phyloP scores from a whole-genome alignment of 1,140 invertebrate genomes.

The Psilanteris sp. region DNA sequence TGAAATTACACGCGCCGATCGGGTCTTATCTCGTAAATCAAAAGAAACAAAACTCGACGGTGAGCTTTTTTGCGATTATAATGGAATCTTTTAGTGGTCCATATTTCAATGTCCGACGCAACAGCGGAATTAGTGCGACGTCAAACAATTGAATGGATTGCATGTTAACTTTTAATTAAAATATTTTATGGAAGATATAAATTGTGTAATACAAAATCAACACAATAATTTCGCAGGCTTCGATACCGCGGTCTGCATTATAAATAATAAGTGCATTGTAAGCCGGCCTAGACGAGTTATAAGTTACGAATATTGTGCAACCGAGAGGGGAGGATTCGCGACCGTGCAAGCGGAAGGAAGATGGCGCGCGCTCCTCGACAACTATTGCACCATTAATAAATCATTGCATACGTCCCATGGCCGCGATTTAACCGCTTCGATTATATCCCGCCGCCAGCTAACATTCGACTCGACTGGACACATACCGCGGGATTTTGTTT shows the following conservation, averaged over 20 bases:
- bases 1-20: not conserved
- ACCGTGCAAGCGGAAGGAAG: conserved; percentile 42
- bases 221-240: conserved; percentile 2
- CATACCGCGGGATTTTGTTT: conserved; percentile 58
- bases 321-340: conserved; percentile 37
- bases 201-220: conserved; percentile 3
- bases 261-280: conserved; percentile 48
- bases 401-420: conserved; percentile 62
- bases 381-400: conserved; percentile 65
- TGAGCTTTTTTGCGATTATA: no score
- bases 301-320: conserved; percentile 40
- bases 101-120: conserved; percentile 1
- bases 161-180: no score
- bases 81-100: not conserved
- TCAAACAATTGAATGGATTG: no score
- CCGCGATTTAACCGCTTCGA: conserved; percentile 64
- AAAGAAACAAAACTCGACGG: no score
- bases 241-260: conserved; percentile 12
- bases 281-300: conserved; percentile 51
- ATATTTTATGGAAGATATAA: conserved; percentile 4
- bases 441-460: conserved; percentile 59
- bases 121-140: no score
- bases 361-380: conserved; percentile 30
- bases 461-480: conserved; percentile 45
- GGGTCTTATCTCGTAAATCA: not conserved